Conservation (phyloP, 2,797 vertebrate species). For the Dendrocincla tyrannina region DNA sequence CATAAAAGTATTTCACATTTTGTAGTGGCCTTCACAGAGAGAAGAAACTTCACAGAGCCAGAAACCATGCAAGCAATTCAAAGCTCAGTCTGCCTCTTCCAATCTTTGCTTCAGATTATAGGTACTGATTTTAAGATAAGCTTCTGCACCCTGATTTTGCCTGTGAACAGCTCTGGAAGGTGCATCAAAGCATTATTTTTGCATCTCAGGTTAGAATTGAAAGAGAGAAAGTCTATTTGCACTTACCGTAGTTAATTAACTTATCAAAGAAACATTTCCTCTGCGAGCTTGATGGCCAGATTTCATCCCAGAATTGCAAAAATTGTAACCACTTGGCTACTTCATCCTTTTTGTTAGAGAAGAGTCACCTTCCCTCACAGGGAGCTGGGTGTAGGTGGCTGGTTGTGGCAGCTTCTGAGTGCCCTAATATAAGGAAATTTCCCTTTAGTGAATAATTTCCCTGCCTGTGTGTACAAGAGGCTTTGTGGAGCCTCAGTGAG, state of each 20-base stretch:
- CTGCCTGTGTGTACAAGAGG: not conserved
- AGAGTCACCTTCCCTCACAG: not conserved
- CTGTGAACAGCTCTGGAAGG: not conserved
- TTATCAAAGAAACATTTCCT: fast-evolving
- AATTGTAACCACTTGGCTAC: not conserved
- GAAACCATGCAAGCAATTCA: not conserved
- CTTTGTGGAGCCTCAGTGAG: fast-evolving
- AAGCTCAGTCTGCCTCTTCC: not conserved
- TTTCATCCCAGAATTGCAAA: not conserved
- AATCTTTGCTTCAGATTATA: not conserved
- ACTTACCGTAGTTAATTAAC: fast-evolving
- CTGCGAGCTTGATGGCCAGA: not conserved
- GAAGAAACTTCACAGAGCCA: not conserved
- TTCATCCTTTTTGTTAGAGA: not conserved
- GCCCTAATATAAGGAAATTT: not conserved
- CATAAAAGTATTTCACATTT: fast-evolving
- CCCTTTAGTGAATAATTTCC: not conserved
- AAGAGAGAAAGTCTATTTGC: not conserved
- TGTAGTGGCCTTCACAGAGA: fast-evolving
- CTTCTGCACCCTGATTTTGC: fast-evolving
- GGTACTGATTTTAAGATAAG: fast-evolving
- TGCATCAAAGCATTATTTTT: not conserved
- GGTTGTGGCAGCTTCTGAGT: not conserved
- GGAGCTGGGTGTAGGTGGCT: not conserved
- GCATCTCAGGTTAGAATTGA: not conserved